These are phyloP conservation scores for Gymnocypris eckloni DNA, from an alignment of 2,797 vertebrate species.

Conservation along the genomic window DNA sequence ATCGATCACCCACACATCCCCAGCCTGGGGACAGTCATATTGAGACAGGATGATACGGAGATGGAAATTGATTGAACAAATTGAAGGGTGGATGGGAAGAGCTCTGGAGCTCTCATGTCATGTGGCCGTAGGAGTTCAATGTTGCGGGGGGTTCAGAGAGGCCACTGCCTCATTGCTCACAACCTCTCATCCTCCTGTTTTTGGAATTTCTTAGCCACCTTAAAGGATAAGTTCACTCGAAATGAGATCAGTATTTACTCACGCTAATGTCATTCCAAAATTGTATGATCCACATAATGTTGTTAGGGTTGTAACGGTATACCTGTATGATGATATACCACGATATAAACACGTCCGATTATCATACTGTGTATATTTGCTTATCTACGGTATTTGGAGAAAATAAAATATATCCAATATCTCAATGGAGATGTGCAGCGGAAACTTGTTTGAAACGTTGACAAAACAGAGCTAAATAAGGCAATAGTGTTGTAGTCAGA, in stretches of 20 bases:
- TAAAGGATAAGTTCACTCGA: not conserved
- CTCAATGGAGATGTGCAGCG: no score
- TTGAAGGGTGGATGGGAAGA: conserved; percentile 27
- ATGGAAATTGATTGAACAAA: conserved; percentile 59
- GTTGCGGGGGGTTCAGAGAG: not conserved
- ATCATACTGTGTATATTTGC: no score
- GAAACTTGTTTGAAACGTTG: no score
- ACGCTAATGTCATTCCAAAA: not conserved
- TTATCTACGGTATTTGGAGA: no score
- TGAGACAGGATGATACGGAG: conserved; percentile 46
- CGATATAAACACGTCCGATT: no score
- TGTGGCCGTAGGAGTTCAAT: not conserved
- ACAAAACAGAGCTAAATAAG: no score
- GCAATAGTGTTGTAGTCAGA: no score
- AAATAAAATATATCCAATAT: no score
- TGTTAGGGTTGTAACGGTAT: no score
- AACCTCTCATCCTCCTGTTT: not conserved
- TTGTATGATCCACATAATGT: not conserved
- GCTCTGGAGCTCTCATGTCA: conserved; percentile 31
- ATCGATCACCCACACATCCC: conserved; percentile 45
- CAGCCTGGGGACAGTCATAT: conserved; percentile 25
- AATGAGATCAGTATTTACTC: not conserved
- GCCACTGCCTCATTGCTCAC: not conserved
- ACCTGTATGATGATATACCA: no score
- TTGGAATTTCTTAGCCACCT: not conserved